These are phyloP conservation scores for Poeciliopsis infans DNA, from an alignment of 2,797 vertebrate species.

Conservation along the genomic window DNA sequence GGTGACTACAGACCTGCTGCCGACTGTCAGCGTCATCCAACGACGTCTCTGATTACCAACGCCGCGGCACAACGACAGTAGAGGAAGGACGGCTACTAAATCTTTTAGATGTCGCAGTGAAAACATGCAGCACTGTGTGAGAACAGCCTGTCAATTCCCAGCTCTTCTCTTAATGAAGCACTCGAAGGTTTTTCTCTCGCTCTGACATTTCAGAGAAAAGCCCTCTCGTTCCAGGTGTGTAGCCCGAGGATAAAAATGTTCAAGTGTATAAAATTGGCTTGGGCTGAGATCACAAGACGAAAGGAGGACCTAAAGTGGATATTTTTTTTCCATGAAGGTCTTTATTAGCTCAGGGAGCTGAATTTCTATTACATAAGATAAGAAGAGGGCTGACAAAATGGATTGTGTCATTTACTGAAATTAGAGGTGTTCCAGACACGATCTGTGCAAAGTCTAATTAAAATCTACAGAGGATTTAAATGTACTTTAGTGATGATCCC, in stretches of 20 bases:
- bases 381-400: conserved; percentile 30
- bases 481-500: conserved; percentile 5
- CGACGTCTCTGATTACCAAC: neutral
- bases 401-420: conserved; percentile 39
- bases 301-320: conserved; percentile 18
- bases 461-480: conserved; percentile 23
- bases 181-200: conserved; percentile 30
- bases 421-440: conserved; percentile 24
- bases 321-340: conserved; percentile 27
- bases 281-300: conserved; percentile 46
- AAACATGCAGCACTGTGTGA: neutral
- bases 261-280: conserved; percentile 42
- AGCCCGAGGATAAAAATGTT: conserved; percentile 40
- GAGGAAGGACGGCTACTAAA: neutral
- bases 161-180: conserved; percentile 37
- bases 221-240: conserved; percentile 14
- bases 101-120: neutral
- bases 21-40: neutral
- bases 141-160: neutral
- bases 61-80: neutral
- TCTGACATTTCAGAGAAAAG: conserved; percentile 25
- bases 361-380: conserved; percentile 31
- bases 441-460: conserved; percentile 30
- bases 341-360: conserved; percentile 26
- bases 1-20: neutral